A percentile compares a stretch with the other conserved stretches of the same genome.
These are phyloP conservation scores for Antitype chi DNA, from an alignment of 2,888 invertebrate genomes.

Conservation along the genomic window DNA sequence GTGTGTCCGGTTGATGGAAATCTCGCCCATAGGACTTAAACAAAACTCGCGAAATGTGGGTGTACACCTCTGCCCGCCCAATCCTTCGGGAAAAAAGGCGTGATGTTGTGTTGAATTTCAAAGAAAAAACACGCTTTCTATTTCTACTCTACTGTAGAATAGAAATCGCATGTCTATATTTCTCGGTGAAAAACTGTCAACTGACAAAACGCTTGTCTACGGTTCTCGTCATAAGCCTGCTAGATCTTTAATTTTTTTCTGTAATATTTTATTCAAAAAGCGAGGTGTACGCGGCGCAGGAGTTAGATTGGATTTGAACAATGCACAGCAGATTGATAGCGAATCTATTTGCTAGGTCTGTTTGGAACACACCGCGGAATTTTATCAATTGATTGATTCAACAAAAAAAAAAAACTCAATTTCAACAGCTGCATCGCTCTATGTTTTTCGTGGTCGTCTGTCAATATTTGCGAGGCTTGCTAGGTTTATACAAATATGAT, in stretches of 20 bases:
- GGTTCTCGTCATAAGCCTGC: too few relatives aligned
- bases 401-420: slow-evolving; percentile 63
- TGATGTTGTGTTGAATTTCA: not conserved
- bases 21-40: too few relatives aligned
- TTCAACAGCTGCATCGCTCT: slow-evolving; percentile 52
- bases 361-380: slow-evolving; percentile 73
- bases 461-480: slow-evolving; percentile 58
- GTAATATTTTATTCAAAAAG: slow-evolving; percentile 63
- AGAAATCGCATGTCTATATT: too few relatives aligned
- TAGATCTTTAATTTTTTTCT: slow-evolving; percentile 46
- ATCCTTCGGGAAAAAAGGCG: too few relatives aligned
- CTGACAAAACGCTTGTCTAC: too few relatives aligned
- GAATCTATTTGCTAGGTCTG: slow-evolving; percentile 66
- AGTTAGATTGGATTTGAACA: slow-evolving; percentile 77
- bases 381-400: slow-evolving; percentile 75
- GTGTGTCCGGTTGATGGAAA: too few relatives aligned
- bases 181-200: too few relatives aligned
- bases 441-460: slow-evolving; percentile 56
- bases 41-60: too few relatives aligned
- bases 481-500: slow-evolving; percentile 50
- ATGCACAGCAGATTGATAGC: slow-evolving; percentile 74
- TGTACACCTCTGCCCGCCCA: too few relatives aligned
- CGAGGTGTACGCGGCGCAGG: slow-evolving; percentile 54
- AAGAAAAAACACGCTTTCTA: slow-evolving; percentile 25
- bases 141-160: too few relatives aligned